A percentile compares a stretch with the other conserved stretches of the same genome.
Evolutionary conservation across 1,140 invertebrate species (phyloP).

Genomic region (Calliphora vicina): DNA sequence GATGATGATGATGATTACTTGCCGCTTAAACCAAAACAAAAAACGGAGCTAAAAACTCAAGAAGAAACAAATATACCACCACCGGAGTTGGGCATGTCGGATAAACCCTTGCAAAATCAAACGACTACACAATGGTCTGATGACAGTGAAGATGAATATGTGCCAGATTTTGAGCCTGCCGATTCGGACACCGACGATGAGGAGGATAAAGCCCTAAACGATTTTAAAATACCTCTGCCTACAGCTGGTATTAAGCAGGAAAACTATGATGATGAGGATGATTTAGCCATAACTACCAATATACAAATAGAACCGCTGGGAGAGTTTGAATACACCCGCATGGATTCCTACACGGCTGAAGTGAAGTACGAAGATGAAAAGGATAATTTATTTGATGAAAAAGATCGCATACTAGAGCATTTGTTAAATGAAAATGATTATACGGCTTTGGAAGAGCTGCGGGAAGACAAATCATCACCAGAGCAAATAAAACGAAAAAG

Average conservation of each 20-base stretch:
- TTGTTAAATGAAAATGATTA: constrained; percentile 43
- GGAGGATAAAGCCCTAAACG: constrained; percentile 6
- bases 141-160: constrained; percentile 48
- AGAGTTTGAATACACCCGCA: neutral
- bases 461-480: neutral
- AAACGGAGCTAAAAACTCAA: neutral
- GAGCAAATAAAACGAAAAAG: neutral
- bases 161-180: constrained; percentile 50
- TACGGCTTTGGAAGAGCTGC: neutral
- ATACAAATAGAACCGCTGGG: constrained; percentile 6
- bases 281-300: neutral
- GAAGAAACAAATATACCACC: neutral
- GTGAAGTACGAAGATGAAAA: constrained; percentile 46
- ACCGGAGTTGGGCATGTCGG: no score
- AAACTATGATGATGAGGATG: neutral
- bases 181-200: constrained; percentile 45
- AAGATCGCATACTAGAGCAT: constrained; percentile 53
- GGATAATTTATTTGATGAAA: constrained; percentile 51
- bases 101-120: neutral
- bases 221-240: constrained; percentile 38
- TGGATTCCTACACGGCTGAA: neutral
- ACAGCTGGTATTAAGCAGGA: constrained; percentile 52
- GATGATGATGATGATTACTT: neutral
- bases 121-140: neutral
- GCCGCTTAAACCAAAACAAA: neutral